phyloP scores from a whole-genome alignment of 2,888 invertebrate genomes.

The Melanotus villosus region DNA sequence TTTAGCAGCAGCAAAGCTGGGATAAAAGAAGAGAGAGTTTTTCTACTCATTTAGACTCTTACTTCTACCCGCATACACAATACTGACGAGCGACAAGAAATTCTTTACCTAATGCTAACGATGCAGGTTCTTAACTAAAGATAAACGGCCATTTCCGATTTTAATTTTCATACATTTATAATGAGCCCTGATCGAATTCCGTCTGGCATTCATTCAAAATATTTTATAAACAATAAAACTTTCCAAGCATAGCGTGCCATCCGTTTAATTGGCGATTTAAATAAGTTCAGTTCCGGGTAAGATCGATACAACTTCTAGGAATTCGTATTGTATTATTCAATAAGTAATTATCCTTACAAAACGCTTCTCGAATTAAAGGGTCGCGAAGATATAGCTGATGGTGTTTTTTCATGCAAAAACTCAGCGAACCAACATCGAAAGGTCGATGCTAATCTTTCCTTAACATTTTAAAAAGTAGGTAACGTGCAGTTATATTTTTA shows the following conservation, averaged over 20 bases:
- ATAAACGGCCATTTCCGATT: constrained; percentile 6
- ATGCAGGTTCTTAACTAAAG: constrained; percentile 41
- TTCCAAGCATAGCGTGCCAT: not conserved
- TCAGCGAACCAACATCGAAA: too few species aligned
- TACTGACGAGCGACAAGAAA: constrained; percentile 44
- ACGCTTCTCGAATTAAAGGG: not conserved
- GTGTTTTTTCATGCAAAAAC: not conserved
- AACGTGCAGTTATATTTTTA: too few species aligned
- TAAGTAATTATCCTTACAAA: not conserved
- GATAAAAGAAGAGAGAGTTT: constrained; percentile 47
- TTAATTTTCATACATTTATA: too few species aligned
- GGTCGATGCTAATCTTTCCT: too few species aligned
- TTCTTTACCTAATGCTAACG: constrained; percentile 47
- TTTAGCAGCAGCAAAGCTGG: constrained; percentile 43
- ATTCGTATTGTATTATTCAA: constrained; percentile 1
- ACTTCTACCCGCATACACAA: constrained; percentile 49
- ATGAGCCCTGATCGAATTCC: too few species aligned
- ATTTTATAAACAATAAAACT: not conserved
- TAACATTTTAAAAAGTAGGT: too few species aligned
- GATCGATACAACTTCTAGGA: constrained; percentile 16
- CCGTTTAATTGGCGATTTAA: not conserved
- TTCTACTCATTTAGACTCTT: constrained; percentile 48
- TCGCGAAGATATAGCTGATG: not conserved
- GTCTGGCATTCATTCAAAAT: too few species aligned
- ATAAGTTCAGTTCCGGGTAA: not conserved